phyloP scores from a whole-genome alignment of 2,113 vertebrate genomes.

The Menidia beryllina region DNA sequence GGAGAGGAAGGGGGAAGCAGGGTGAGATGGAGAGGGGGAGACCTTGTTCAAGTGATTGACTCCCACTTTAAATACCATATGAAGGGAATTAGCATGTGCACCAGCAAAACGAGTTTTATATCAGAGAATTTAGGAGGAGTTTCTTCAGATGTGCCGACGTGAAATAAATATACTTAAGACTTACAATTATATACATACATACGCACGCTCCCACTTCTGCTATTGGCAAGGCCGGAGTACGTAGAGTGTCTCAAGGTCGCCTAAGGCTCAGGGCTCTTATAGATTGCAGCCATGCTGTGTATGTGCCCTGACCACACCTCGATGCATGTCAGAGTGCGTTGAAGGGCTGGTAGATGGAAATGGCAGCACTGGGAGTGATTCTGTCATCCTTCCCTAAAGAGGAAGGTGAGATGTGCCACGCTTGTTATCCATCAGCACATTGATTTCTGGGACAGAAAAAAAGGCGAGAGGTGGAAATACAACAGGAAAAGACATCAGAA shows the following conservation, averaged over 20 bases:
- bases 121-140: constrained; percentile 14
- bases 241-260: constrained; percentile 75
- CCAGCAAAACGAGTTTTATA: constrained; percentile 38
- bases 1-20: constrained; percentile 68
- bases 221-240: constrained; percentile 68
- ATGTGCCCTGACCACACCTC: constrained; percentile 68
- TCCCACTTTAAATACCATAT: constrained; percentile 63
- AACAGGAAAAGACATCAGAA: constrained; percentile 45
- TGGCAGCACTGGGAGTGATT: constrained; percentile 82
- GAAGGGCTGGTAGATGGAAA: constrained; percentile 78
- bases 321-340: constrained; percentile 49
- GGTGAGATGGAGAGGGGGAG: constrained; percentile 34
- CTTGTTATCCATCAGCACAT: constrained; percentile 88
- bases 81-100: constrained; percentile 50
- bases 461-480: constrained; percentile 31
- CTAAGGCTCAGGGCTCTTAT: constrained; percentile 77
- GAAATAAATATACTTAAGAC: constrained; percentile 28
- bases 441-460: constrained; percentile 76
- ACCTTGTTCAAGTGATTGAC: constrained; percentile 68
- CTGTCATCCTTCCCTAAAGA: constrained; percentile 82
- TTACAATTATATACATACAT: constrained; percentile 15
- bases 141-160: neutral
- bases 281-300: constrained; percentile 68
- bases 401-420: constrained; percentile 82
- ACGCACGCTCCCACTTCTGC: constrained; percentile 27